Evolutionary conservation across 2,888 invertebrate species (phyloP).

Genomic region (Autographa gamma): DNA sequence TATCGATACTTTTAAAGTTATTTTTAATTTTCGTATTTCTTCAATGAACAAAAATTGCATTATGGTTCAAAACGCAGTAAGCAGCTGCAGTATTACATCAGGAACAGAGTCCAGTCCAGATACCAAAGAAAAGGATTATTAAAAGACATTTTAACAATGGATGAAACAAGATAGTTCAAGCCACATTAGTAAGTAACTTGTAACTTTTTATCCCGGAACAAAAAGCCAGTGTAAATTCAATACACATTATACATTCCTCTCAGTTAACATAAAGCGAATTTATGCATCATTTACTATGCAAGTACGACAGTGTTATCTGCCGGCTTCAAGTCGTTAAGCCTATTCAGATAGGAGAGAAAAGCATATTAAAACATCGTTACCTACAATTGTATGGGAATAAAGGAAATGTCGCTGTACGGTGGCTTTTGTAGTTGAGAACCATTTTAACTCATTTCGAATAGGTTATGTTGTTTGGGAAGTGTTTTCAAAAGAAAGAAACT

Average conservation of each 20-base stretch:
- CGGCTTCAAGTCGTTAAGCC: conserved; percentile 6
- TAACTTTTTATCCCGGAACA: not conserved
- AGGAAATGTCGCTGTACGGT: not conserved
- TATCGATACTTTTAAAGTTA: no score
- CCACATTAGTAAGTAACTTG: not conserved
- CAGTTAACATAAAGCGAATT: not conserved
- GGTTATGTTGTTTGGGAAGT: not conserved
- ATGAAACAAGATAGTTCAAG: no score
- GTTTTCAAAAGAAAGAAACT: no score
- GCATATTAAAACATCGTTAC: conserved; percentile 6
- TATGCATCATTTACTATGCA: conserved; percentile 8
- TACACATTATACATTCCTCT: not conserved
- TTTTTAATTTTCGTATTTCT: no score
- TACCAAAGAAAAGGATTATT: no score
- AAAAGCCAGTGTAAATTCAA: not conserved
- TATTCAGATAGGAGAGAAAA: conserved; percentile 1
- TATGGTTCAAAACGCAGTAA: no score
- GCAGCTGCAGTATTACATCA: no score
- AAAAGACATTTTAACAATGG: not conserved
- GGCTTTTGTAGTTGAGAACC: not conserved
- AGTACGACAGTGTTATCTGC: conserved; percentile 1
- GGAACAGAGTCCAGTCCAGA: no score
- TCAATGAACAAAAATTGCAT: no score
- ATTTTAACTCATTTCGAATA: not conserved
- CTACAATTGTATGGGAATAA: not conserved